Evolutionary conservation across 2,113 vertebrate species (phyloP), one percentile per base, ranked within the genome.

Genomic region (Chloropsis hardwickii): DNA sequence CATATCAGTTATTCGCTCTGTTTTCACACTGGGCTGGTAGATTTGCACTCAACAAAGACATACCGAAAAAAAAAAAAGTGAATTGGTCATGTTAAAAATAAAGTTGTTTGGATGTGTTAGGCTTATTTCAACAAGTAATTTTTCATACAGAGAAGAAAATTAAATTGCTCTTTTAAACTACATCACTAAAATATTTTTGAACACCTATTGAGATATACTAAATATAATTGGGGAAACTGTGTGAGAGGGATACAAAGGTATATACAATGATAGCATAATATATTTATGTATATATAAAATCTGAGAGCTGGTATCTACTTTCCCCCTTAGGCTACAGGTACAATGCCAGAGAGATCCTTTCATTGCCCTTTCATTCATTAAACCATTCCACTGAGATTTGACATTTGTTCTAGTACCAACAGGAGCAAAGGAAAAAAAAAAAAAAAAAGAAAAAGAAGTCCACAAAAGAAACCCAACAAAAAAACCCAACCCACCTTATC

Each of bases 261-360:
- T 6, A 50, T 10, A 57, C 23, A 67, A 47, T 47, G 17, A 24
- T 7, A 35, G 24, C 14, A 22, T 27, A n/a, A 23, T 23, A 42
- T 27, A 57, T 39, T 11, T 28, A 28, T 61, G 20, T 39, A 39
- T 60, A 21, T 13, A 45, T 60, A 19, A 16, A 23, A 18, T 54
- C 8, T 39, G 29, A 28, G 15, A 48, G 2, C 8, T 48, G 10
- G 12, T 57, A 35, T 35, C 4, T 35, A n/a, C 6, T 65, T 88
- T 72, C 9, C 4, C 21, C 29, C 16, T 50, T 82, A 45, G 25
- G 28, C 0, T 0, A 71, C 15, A 72, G 5, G 10, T 60, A 21
- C 28, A 11, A 27, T 47, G 29, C 4, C 23, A 33, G 28, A 74
- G 39, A 47, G 4, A n/a, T 28, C 31, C 11, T 44, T 79, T 79